Percentiles rank a stretch among this genome's conserved stretches.
phyloP scores from a whole-genome alignment of 1,140 invertebrate genomes.

The Eupristina koningsbergeri region DNA sequence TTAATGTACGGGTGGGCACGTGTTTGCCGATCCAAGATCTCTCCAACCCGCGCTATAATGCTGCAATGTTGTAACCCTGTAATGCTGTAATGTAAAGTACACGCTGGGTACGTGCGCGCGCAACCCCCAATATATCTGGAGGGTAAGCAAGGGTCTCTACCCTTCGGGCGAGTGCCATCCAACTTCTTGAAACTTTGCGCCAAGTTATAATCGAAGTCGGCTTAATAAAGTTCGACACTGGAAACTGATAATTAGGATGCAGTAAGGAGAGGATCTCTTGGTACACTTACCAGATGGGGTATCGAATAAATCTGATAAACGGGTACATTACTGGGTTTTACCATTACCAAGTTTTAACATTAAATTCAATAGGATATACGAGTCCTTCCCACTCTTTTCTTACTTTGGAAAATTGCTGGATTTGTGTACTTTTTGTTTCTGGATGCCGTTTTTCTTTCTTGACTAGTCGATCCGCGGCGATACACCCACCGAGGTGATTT shows the following conservation, averaged over 20 bases:
- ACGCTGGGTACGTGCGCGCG: constrained; percentile 29
- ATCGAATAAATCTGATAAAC: constrained; percentile 47
- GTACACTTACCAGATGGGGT: constrained; percentile 18
- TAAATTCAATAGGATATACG: background rate
- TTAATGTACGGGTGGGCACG: constrained; percentile 13
- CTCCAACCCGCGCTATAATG: constrained; percentile 9
- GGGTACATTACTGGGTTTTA: background rate
- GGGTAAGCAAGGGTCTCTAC: background rate
- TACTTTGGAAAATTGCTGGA: too few species aligned
- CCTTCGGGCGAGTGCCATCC: constrained; percentile 22
- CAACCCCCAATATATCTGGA: constrained; percentile 46
- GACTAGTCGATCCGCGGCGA: too few species aligned
- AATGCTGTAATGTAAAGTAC: background rate
- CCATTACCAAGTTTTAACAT: background rate
- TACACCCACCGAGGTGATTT: too few species aligned
- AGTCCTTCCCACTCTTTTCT: too few species aligned
- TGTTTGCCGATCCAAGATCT: constrained; percentile 18
- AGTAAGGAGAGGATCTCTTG: constrained; percentile 8
- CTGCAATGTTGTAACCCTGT: too few species aligned
- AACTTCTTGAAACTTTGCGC: constrained; percentile 58
- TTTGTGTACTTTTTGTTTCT: background rate
- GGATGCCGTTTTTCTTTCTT: too few species aligned
- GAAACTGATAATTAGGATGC: constrained; percentile 63
- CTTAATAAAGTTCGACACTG: constrained; percentile 62
- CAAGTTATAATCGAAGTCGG: constrained; percentile 66